A percentile compares a stretch with the other conserved stretches of the same genome.
Conservation (phyloP, 2,113 vertebrate genomes). For the Cebidichthys violaceus region DNA sequence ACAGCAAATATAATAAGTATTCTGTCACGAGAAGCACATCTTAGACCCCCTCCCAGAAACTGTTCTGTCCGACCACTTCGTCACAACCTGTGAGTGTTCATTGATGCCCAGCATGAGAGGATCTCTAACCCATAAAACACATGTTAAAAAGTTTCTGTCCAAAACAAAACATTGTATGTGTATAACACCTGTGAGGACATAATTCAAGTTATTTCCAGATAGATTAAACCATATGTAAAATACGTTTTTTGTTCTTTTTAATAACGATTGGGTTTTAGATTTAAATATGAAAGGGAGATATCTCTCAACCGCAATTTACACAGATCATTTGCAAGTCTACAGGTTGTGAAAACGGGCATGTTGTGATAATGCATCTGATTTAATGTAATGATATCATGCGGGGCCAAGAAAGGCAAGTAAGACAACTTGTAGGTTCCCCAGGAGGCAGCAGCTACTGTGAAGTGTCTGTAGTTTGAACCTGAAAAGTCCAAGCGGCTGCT, state of each 20-base stretch:
- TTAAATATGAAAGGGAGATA: conserved; percentile 1
- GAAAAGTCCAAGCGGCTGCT: conserved; percentile 17
- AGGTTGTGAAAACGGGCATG: background rate
- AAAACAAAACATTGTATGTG: background rate
- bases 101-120: background rate
- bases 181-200: background rate
- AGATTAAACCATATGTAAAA: background rate
- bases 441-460: background rate
- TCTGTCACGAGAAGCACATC: background rate
- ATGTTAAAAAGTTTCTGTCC: background rate
- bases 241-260: background rate
- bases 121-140: background rate
- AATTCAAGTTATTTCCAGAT: background rate
- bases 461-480: conserved; percentile 10
- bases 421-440: conserved; percentile 17
- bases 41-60: background rate
- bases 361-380: conserved; percentile 2
- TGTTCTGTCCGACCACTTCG: background rate
- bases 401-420: background rate
- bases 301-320: background rate
- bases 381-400: background rate
- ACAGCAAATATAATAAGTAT: conserved; percentile 1
- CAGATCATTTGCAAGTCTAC: background rate
- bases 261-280: background rate
- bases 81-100: background rate